Evolutionary conservation across 2,113 vertebrate species (phyloP), one percentile per base, ranked within the genome.

Genomic region (Paramisgurnus dabryanus): DNA sequence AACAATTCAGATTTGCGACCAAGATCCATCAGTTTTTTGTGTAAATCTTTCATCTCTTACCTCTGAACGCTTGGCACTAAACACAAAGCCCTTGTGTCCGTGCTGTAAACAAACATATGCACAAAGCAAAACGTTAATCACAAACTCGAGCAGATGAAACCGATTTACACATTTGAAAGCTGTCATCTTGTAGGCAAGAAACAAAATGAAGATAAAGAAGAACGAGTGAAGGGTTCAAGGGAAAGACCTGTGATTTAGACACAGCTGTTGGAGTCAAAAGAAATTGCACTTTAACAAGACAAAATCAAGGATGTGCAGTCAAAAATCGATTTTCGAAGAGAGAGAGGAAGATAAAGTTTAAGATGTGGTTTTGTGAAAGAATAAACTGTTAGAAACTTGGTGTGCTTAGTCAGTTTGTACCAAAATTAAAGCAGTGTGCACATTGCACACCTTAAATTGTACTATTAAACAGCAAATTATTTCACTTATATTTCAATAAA

Each of bases 181-280:
- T 6, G 47, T 27, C 11, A 10, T 55, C 34, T 72, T 5, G 12
- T 72, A 6, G 3, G 3, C 4, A 57, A 34, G 22, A 71, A 39
- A 50, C 18, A 69, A 49, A 34, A 34, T 34, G 27, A 34, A 34
- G 27, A 34, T 34, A 34, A 34, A 34, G 27, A 34, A 34, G 27
- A 34, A 34, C 2, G 45, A 50, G 67, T 15, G 18, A 50, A 40
- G 69, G 50, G 27, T 71, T 71, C 10, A 9, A 57, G 50, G 50
- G 34, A 12, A 71, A 71, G 68, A 70, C 49, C 68, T 49, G 68
- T 53, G 49, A 70, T 70, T 70, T 13, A 70, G 12, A 17, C 45
- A 12, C 4, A 55, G 43, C 43, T 67, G 66, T 67, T 17, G 10
- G 41, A 47, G 66, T 47, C n/a, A 1, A 12, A 22, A 22, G 4